Percentiles rank a stretch among this genome's conserved stretches.
phyloP scores from a whole-genome alignment of 64 coral and sea anemone genomes.

The Platygyra sinensis region DNA sequence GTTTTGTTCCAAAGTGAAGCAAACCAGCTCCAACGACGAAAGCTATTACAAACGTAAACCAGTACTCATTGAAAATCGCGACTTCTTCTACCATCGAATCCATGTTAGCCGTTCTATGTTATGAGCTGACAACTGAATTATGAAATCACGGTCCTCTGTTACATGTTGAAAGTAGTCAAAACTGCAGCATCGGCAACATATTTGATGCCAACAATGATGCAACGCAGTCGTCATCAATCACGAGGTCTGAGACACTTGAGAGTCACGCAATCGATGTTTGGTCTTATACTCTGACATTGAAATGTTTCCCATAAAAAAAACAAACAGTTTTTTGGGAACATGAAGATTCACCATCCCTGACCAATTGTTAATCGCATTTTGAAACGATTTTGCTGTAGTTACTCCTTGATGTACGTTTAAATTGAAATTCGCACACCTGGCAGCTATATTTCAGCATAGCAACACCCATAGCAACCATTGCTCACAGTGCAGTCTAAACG shows the following conservation, averaged over 20 bases:
- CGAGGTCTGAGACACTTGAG: too few relatives aligned
- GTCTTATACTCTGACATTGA: too few relatives aligned
- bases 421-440: too few relatives aligned
- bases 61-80: background rate
- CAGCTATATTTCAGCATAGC: too few relatives aligned
- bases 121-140: background rate
- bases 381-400: too few relatives aligned
- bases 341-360: too few relatives aligned
- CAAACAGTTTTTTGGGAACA: too few relatives aligned
- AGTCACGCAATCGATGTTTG: background rate
- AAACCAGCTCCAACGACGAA: background rate
- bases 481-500: too few relatives aligned
- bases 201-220: background rate
- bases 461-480: too few relatives aligned
- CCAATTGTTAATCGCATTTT: too few relatives aligned
- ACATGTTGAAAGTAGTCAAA: background rate
- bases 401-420: too few relatives aligned
- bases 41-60: conserved; percentile 13
- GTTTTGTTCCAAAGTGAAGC: conserved; percentile 16
- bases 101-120: background rate
- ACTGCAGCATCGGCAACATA: background rate
- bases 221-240: background rate
- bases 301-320: too few relatives aligned
- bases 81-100: background rate
- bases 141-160: background rate